Base-by-base conservation (phyloP, 2,888 invertebrate genomes). In the Pherbina coryleti region DNA sequence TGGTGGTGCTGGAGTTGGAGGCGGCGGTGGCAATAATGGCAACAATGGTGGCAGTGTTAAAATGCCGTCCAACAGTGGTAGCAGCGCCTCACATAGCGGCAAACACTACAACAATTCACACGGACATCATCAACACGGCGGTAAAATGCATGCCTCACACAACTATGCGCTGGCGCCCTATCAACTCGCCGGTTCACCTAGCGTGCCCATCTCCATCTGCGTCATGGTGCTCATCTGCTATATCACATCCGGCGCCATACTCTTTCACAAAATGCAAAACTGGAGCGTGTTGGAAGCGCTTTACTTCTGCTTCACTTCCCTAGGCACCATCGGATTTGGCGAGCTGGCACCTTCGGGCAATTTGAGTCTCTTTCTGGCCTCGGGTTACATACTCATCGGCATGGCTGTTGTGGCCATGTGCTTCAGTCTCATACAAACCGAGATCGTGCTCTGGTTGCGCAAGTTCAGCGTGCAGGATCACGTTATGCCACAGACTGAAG, bases 251-350 rank as follows among this genome's bases (percentile, higher is more conserved):
- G 98, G 98, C 17, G 96, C 98, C 0, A 91, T 96, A 79, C 92
- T 98, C 82, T 99, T 99, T 90, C 94, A 95, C 79, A 92, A 95
- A 75, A 94, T 98, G 87, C 98, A 98, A 89, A 93, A 93, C 82
- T 99, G 98, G 99, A 94, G 93, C 79, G 92, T 96, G 57, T 91
- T 98, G 74, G 98, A 98, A 86, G 97, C 97, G 49, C 92, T 94
- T 79, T 95, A 94, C 88, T 95, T 95, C 87, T 95, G 95, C 84
- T 95, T 95, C 89, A 94, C 95, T 22, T 94, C 93, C 79, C 90
- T 94, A 80, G 95, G 95, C 31, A 96, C 96, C 14, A 96, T 96
- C 82, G 96, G 96, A 1, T 96, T 96, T 85, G 96, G 96, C 0
- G 94, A 95, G 85, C 89, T 96, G 81, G 92, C 93, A 76, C 96